Base-by-base conservation (phyloP, 2,113 vertebrate genomes). In the Romanogobio albipinnatus region DNA sequence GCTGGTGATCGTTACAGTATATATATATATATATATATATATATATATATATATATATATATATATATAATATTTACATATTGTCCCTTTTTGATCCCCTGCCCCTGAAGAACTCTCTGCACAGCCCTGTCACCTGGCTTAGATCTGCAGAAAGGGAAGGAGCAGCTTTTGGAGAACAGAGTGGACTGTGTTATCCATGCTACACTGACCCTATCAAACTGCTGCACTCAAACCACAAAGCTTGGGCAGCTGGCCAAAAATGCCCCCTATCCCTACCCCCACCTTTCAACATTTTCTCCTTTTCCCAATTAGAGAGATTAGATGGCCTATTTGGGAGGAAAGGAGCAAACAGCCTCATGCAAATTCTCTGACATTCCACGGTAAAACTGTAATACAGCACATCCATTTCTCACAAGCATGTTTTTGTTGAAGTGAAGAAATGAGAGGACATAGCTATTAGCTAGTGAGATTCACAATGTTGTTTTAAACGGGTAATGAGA, bases 291-390 rank as follows among this genome's bases (percentile, higher is more conserved):
- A 36, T 85, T 71, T 79, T 79, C 62, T 49, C 49, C 39, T 29
- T 68, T 59, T 81, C 61, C 71, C 71, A 87, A 81, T 75, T 81
- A 82, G 58, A 81, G 71, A 80, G 84, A 2, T 91, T 91, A 91
- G 86, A 90, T 86, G 61, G 33, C 33, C n/a, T 5, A 73, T 62
- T 81, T 78, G 19, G 43, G 53, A 74, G 66, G 56, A 77, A 85
- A 87, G 82, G 78, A 91, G 91, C 90, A 89, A 91, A 88, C 89
- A 87, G 82, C 89, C 90, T 86, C 89, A 82, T 83, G 80, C 33
- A 85, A 90, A 84, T 78, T 83, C 75, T 59, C 49, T 33, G 45
- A 8, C 77, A 86, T 79, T 86, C 51, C 26, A 61, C 56, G 39
- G 61, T 11, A 36, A 24, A 45, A 45, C 49, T 39, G 79, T 82